Percentiles rank a stretch among this genome's conserved stretches.
Evolutionary conservation across 2,797 vertebrate species (phyloP).

Genomic region (Scolopax rusticola): DNA sequence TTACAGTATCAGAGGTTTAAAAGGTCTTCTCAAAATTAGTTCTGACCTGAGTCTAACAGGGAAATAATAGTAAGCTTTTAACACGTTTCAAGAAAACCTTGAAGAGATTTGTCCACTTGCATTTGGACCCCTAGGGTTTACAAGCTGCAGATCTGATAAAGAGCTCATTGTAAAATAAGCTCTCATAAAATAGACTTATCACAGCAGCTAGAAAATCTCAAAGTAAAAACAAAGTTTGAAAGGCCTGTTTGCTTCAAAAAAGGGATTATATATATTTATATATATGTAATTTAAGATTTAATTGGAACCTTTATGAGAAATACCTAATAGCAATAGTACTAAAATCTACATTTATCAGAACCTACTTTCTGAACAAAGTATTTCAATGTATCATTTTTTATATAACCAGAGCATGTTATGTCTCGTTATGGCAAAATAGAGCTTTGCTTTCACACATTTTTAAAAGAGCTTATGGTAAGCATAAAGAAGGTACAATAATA

Average conservation of each 20-base stretch:
- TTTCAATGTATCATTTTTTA: conserved; percentile 61
- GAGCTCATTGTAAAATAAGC: conserved; percentile 24
- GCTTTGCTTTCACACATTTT: conserved; percentile 69
- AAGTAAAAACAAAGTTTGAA: conserved; percentile 21
- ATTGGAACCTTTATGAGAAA: conserved; percentile 26
- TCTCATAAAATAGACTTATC: conserved; percentile 27
- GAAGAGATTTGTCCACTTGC: neutral
- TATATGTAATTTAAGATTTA: conserved; percentile 39
- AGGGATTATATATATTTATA: neutral
- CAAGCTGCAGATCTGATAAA: conserved; percentile 12
- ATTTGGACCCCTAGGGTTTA: neutral
- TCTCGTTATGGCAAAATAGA: conserved; percentile 23
- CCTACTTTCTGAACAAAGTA: conserved; percentile 49
- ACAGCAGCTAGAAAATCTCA: neutral
- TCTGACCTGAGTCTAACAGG: neutral
- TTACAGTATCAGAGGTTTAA: neutral
- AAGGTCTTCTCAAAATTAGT: conserved; percentile 13
- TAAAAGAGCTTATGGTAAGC: conserved; percentile 54
- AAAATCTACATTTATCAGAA: conserved; percentile 29
- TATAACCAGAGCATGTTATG: neutral
- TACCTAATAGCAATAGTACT: neutral
- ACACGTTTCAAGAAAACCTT: neutral
- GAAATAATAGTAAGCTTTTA: conserved; percentile 4
- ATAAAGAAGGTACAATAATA: conserved; percentile 49
- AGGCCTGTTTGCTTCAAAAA: neutral